Conservation (phyloP, 2,113 vertebrate genomes). For the Trogon melanurus region DNA sequence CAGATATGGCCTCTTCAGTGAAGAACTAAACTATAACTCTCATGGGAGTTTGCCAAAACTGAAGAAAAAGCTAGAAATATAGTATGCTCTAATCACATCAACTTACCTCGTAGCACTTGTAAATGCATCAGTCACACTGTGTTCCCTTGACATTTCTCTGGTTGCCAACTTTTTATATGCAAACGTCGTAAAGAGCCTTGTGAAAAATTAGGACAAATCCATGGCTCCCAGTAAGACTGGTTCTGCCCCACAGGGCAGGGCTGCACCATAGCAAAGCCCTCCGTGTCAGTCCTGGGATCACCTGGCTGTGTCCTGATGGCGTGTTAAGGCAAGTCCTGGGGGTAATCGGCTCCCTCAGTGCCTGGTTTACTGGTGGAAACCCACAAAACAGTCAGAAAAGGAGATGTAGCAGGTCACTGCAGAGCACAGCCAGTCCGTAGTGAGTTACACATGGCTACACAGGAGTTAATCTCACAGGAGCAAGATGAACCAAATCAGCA, state of each 20-base stretch:
- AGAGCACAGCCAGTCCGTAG: neutral
- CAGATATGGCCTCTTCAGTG: neutral
- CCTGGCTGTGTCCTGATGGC: rapidly evolving
- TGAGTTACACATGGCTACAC: neutral
- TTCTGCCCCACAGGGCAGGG: neutral
- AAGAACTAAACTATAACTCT: neutral
- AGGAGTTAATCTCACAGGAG: neutral
- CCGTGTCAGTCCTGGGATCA: rapidly evolving
- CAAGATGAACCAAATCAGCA: neutral
- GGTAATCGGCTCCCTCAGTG: neutral
- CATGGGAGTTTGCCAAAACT: neutral
- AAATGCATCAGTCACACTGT: neutral
- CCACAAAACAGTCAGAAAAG: neutral
- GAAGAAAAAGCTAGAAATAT: neutral
- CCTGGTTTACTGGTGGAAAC: neutral
- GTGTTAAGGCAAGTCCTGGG: neutral
- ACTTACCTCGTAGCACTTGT: neutral
- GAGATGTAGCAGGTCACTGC: neutral
- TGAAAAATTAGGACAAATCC: neutral
- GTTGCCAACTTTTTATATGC: neutral
- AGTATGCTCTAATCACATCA: neutral
- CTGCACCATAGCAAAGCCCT: neutral
- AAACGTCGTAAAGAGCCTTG: neutral
- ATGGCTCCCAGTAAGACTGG: neutral
- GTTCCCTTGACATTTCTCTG: neutral